Conservation (phyloP, 2,888 invertebrate species). For the Lasioglossum zephyrum region DNA sequence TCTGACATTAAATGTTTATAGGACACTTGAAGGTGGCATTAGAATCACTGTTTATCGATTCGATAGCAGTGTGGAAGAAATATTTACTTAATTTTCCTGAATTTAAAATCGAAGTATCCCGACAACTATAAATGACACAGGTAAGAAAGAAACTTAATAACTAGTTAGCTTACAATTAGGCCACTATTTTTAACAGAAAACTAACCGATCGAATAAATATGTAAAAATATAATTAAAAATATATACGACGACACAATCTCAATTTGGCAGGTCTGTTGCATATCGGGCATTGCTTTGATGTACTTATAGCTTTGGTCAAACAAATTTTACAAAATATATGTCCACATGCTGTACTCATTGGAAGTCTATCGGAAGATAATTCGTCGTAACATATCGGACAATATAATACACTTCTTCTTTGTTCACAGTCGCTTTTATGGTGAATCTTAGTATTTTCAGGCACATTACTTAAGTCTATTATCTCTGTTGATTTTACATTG, state of each 20-base stretch:
- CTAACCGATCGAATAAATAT: conserved; percentile 8
- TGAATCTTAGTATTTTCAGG: not conserved
- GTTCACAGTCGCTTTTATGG: conserved; percentile 48
- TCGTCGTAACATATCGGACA: conserved; percentile 78
- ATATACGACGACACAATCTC: conserved; percentile 57
- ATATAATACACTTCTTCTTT: conserved; percentile 31
- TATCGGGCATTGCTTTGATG: conserved; percentile 73
- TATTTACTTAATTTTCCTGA: not conserved
- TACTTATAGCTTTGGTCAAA: conserved; percentile 58
- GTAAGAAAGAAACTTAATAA: not conserved
- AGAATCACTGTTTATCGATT: not conserved
- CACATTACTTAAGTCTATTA: conserved; percentile 32
- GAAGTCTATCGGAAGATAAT: conserved; percentile 65
- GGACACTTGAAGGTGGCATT: conserved; percentile 34
- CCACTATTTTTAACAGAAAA: not conserved
- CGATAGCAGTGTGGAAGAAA: not conserved
- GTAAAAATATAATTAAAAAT: conserved; percentile 62
- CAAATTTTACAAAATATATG: conserved; percentile 77
- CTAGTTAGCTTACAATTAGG: no score
- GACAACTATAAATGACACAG: not conserved
- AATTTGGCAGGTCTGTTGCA: conserved; percentile 70
- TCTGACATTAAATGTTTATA: not conserved
- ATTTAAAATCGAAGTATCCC: not conserved
- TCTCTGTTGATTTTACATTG: not conserved
- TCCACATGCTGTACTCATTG: conserved; percentile 77